Conservation (phyloP, 2,888 invertebrate species). For the Autographa gamma region DNA sequence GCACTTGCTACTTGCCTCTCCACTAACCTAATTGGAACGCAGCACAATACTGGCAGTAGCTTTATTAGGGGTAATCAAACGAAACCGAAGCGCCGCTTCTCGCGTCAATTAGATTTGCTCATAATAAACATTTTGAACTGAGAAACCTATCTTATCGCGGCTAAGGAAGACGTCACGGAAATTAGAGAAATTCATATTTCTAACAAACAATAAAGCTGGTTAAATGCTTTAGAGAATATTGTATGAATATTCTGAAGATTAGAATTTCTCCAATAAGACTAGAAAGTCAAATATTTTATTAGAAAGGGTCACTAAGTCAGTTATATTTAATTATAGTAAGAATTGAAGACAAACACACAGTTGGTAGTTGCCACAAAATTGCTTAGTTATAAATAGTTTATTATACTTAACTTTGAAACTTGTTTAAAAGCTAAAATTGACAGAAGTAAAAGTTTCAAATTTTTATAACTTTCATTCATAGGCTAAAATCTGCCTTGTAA, state of each 20-base stretch:
- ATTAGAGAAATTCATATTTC: slow-evolving; percentile 10
- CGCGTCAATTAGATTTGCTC: slow-evolving; percentile 65
- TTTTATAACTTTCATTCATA: no score
- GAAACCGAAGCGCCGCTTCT: slow-evolving; percentile 63
- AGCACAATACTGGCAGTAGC: slow-evolving; percentile 58
- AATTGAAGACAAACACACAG: background rate
- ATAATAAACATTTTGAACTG: slow-evolving; percentile 67
- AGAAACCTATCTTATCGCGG: slow-evolving; percentile 17
- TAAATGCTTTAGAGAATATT: no score
- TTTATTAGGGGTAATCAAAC: slow-evolving; percentile 75
- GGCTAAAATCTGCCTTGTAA: no score
- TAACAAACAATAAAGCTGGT: no score
- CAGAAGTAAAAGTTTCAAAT: no score
- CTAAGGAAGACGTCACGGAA: slow-evolving; percentile 17
- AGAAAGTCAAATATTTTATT: no score
- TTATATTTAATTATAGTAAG: background rate
- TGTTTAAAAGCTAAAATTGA: no score
- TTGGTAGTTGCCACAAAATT: background rate
- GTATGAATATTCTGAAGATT: no score
- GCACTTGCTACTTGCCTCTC: slow-evolving; percentile 32
- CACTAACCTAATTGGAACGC: slow-evolving; percentile 49
- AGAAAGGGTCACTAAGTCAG: no score
- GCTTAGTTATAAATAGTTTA: no score
- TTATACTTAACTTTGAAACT: no score
- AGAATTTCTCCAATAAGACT: no score